Base-by-base conservation (phyloP, 2,797 vertebrate species). In the Poliocrania exsul region DNA sequence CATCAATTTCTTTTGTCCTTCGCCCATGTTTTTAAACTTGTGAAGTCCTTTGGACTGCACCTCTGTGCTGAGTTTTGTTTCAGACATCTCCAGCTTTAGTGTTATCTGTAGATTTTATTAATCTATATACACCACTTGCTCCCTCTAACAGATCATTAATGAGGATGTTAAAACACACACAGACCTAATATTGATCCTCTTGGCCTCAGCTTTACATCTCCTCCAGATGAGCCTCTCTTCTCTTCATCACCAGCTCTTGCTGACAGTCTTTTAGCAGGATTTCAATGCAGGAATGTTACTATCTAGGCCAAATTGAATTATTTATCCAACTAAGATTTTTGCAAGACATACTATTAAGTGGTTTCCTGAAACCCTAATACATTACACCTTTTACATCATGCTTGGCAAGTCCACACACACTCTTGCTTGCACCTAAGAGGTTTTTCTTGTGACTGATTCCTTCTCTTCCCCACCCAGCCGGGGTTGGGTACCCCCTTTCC, bases 131-230 rank as follows among this genome's bases (percentile, higher is more conserved):
- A 88, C 72, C 88, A 90, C 66, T 95, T 95, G 96, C 95, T 95
- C 88, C 58, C 82, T 95, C 82, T 95, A 81, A 90, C 77, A 86
- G 89, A 94, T 92, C 95, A 87, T 93, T 97, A 97, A 96, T 88
- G 92, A 88, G 90, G 81, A 96, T 89, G 91, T 95, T 95, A 95
- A 96, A 96, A 96, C 42, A 89, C 74, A 96, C 88, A 86, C 57
- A 93, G 94, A 89, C 84, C 92, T 92, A 74, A 90, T 96, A 96
- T 90, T 78, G 96, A 96, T 95, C 80, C 78, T 92, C 58, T 54
- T 89, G 92, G 79, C 95, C 93, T 94, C 93, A 83, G 93, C 91
- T 91, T 88, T 94, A 86, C 90, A 96, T 86, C 69, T 96, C 65
- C 57, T 66, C 33, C 46, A 87, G 88, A 96, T 12, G 10, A 96